phyloP scores from a whole-genome alignment of 2,888 invertebrate genomes.

The Amphipoea oculea region DNA sequence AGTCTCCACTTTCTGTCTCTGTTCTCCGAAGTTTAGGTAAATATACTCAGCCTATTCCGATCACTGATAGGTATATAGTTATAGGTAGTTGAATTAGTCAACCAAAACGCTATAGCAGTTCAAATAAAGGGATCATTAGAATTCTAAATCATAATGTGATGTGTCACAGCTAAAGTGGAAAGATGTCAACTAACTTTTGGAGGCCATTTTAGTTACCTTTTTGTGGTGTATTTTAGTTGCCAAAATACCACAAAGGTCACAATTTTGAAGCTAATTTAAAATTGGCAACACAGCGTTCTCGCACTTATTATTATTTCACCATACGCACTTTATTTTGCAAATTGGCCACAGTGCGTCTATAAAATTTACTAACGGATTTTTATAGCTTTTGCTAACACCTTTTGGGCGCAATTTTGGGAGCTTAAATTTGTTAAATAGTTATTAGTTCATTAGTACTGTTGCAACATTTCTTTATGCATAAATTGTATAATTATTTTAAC shows the following conservation, averaged over 20 bases:
- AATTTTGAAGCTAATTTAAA: conserved; percentile 32
- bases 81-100: background rate
- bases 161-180: background rate
- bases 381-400: conserved; percentile 52
- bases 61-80: too few species aligned
- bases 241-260: background rate
- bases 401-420: conserved; percentile 37
- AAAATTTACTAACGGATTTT: conserved; percentile 62
- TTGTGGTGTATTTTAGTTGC: background rate
- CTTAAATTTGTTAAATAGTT: conserved; percentile 32
- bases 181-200: background rate
- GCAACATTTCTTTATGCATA: conserved; percentile 25
- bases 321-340: conserved; percentile 48
- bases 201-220: background rate
- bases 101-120: background rate
- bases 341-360: conserved; percentile 52
- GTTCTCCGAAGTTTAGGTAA: too few species aligned
- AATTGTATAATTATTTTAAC: conserved; percentile 37
- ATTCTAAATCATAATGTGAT: background rate
- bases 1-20: too few species aligned
- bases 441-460: conserved; percentile 41
- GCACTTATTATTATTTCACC: conserved; percentile 49
- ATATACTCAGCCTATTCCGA: too few species aligned
- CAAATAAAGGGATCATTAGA: background rate
- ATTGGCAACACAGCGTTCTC: conserved; percentile 51